A percentile compares a stretch with the other conserved stretches of the same genome.
Conservation (phyloP, 2,888 invertebrate genomes). For the Panorpa germanica region DNA sequence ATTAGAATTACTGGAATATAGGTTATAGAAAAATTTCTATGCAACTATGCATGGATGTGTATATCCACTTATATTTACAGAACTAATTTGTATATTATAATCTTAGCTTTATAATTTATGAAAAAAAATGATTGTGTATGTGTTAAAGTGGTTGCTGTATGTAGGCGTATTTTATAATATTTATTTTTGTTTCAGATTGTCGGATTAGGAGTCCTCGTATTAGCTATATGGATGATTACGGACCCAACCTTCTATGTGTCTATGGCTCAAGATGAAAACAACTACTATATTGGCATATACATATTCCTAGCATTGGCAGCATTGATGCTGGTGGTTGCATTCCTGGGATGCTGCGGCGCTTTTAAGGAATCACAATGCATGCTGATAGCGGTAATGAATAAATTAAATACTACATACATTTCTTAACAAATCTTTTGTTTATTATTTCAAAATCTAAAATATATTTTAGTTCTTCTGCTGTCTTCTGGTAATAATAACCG, state of each 20-base stretch:
- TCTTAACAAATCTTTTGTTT: slow-evolving; percentile 7
- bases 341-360: slow-evolving; percentile 71
- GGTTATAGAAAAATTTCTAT: too few relatives aligned
- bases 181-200: slow-evolving; percentile 36
- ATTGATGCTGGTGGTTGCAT: slow-evolving; percentile 53
- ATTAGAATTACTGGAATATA: too few relatives aligned
- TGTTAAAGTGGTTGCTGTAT: too few relatives aligned
- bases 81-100: too few relatives aligned
- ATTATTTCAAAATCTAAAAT: too few relatives aligned
- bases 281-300: slow-evolving; percentile 49
- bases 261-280: slow-evolving; percentile 39
- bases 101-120: too few relatives aligned
- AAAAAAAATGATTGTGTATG: too few relatives aligned
- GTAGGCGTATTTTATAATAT: background rate
- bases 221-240: slow-evolving; percentile 59
- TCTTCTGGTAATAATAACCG: slow-evolving; percentile 55
- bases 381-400: slow-evolving; percentile 46
- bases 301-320: slow-evolving; percentile 52
- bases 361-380: slow-evolving; percentile 59
- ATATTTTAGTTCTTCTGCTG: slow-evolving; percentile 60
- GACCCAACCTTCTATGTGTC: slow-evolving; percentile 56
- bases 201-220: slow-evolving; percentile 45
- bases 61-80: too few relatives aligned
- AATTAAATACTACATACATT: slow-evolving; percentile 9
- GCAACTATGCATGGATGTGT: too few relatives aligned